phyloP scores from a whole-genome alignment of 2,888 invertebrate genomes.

The Epistrophe eligans region DNA sequence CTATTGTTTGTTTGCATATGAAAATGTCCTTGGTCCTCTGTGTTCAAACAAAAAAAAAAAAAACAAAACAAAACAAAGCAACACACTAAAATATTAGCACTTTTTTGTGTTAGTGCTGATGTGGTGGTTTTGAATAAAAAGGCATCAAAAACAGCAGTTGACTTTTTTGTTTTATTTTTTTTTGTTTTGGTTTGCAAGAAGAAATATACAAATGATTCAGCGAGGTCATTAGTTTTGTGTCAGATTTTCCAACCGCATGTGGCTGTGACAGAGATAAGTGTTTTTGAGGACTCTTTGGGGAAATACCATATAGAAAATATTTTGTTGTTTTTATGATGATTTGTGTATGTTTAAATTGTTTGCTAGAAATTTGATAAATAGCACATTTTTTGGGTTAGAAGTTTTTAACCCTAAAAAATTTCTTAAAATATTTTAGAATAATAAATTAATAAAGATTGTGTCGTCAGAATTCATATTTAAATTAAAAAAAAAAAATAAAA shows the following conservation, averaged over 20 bases:
- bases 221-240: slow-evolving; percentile 61
- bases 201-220: slow-evolving; percentile 48
- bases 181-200: background rate
- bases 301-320: slow-evolving; percentile 36
- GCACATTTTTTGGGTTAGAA: too few species aligned
- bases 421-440: too few species aligned
- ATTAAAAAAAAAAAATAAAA: too few species aligned
- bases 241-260: slow-evolving; percentile 51
- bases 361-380: slow-evolving; percentile 12
- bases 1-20: slow-evolving; percentile 52
- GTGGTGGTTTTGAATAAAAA: slow-evolving; percentile 19
- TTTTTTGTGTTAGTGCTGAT: slow-evolving; percentile 3
- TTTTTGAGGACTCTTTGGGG: slow-evolving; percentile 7
- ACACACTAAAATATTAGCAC: slow-evolving; percentile 18
- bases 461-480: too few species aligned
- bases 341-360: slow-evolving; percentile 21
- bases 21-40: slow-evolving; percentile 47
- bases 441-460: too few species aligned
- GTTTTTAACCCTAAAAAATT: too few species aligned
- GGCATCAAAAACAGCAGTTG: slow-evolving; percentile 24
- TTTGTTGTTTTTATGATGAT: slow-evolving; percentile 42
- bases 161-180: slow-evolving; percentile 9
- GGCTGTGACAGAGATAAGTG: slow-evolving; percentile 68
- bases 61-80: background rate
- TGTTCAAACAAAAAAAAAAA: background rate